A percentile compares a stretch with the other conserved stretches of the same genome.
Conservation (phyloP, 2,888 invertebrate species). For the Nasonia oneida region DNA sequence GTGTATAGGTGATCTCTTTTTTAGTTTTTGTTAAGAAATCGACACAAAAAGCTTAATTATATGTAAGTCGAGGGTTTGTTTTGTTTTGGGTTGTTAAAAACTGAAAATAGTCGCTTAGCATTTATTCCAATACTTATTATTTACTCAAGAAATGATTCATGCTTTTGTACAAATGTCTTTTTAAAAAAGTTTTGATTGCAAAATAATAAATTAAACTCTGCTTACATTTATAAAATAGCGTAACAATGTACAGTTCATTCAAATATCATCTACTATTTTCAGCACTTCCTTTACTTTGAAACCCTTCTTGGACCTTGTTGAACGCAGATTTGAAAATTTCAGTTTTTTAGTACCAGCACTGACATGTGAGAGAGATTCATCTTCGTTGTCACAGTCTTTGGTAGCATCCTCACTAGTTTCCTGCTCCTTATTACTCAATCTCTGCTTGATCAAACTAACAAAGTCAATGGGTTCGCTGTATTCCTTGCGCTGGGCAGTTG, state of each 20-base stretch:
- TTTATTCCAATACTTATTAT: no score
- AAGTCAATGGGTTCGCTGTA: constrained; percentile 65
- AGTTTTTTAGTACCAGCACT: constrained; percentile 36
- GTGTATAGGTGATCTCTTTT: no score
- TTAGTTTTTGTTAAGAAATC: no score
- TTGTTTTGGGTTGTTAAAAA: no score
- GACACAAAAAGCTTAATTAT: no score
- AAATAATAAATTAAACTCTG: constrained; percentile 28
- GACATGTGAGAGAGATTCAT: not conserved
- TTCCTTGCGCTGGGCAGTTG: constrained; percentile 26
- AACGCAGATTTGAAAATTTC: constrained; percentile 53
- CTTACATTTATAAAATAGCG: not conserved
- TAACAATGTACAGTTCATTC: not conserved
- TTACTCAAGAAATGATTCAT: not conserved
- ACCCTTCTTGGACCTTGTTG: constrained; percentile 35
- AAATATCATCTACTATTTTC: not conserved
- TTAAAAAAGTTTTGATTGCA: not conserved
- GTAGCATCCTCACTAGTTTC: constrained; percentile 27
- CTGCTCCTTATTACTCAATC: constrained; percentile 56
- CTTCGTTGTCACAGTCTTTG: not conserved
- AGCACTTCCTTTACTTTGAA: constrained; percentile 30
- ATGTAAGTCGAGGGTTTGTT: no score
- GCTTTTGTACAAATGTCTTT: not conserved
- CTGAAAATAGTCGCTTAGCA: no score
- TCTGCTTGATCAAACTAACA: constrained; percentile 70